Evolutionary conservation across 2,797 vertebrate species (phyloP).

Genomic region (Urocyon cinereoargenteus): DNA sequence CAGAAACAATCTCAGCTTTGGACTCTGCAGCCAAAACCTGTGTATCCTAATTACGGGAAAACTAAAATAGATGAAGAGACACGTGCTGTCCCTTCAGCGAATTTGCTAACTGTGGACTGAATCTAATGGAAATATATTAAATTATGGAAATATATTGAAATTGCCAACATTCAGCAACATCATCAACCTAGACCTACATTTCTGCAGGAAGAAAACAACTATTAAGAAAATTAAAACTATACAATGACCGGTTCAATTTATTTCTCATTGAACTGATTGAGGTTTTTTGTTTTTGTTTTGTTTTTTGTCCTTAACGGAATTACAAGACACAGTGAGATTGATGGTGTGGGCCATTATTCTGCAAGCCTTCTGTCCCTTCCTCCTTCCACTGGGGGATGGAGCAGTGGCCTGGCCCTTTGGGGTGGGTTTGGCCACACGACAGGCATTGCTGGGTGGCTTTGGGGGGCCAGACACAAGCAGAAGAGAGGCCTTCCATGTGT

Average conservation of each 20-base stretch:
- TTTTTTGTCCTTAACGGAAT: not conserved
- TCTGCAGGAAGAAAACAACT: not conserved
- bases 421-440: not conserved
- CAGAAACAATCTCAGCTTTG: not conserved
- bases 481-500: not conserved
- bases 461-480: fast-evolving
- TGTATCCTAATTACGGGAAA: not conserved
- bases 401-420: not conserved
- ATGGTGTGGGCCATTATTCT: too few species aligned
- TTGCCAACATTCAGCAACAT: not conserved
- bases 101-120: not conserved
- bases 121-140: not conserved
- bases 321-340: not conserved
- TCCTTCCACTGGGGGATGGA: not conserved
- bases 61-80: not conserved
- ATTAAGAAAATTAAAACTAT: not conserved
- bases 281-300: not conserved
- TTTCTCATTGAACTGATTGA: not conserved
- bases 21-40: not conserved
- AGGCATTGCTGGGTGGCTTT: not conserved
- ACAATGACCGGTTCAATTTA: not conserved
- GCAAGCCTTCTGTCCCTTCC: not conserved
- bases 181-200: not conserved
- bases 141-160: not conserved
- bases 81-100: not conserved